Conservation (phyloP, 1,140 invertebrate genomes). For the Adoxophyes honmai region DNA sequence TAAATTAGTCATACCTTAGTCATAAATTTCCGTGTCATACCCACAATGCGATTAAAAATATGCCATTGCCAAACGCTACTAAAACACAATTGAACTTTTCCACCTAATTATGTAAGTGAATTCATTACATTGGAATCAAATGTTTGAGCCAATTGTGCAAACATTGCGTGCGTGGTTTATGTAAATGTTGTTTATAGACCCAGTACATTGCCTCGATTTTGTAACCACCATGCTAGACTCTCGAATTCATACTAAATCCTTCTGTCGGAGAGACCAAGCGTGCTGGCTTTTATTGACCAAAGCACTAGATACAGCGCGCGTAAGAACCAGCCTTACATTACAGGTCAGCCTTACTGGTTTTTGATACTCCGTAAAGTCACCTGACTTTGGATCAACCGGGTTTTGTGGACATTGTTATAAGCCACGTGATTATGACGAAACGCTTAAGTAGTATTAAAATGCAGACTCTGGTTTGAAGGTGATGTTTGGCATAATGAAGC, state of each 20-base stretch:
- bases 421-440: constrained; percentile 9
- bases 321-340: too few species aligned
- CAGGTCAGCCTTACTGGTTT: background rate
- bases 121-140: constrained; percentile 10
- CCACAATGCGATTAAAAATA: too few species aligned
- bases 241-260: background rate
- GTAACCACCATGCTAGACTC: background rate
- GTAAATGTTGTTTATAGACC: constrained; percentile 12
- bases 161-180: constrained; percentile 9
- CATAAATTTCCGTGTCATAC: too few species aligned
- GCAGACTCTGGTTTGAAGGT: background rate
- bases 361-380: background rate
- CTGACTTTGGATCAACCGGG: background rate
- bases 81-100: background rate
- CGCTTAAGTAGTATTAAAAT: constrained; percentile 7
- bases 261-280: too few species aligned
- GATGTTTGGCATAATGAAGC: too few species aligned
- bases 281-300: too few species aligned
- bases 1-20: too few species aligned
- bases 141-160: constrained; percentile 13
- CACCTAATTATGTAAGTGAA: constrained; percentile 10
- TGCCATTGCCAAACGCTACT: background rate
- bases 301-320: too few species aligned
- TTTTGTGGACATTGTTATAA: constrained; percentile 2
- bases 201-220: constrained; percentile 8